These are phyloP conservation scores for Callaeas wilsoni DNA, from an alignment of 2,113 vertebrate species.

Conservation along the genomic window DNA sequence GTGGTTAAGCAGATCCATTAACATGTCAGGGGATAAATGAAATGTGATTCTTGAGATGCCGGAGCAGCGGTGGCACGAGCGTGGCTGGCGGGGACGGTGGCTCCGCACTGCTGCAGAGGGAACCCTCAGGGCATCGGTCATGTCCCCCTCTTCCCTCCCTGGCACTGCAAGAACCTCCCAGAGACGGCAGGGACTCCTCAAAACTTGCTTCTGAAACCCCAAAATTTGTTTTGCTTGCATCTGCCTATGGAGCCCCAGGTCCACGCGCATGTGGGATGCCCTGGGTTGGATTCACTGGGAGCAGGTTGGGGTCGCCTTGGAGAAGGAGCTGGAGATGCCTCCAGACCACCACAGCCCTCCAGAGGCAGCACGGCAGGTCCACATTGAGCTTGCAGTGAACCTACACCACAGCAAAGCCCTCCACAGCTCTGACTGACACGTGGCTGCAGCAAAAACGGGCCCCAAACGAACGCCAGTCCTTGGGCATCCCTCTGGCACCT, in stretches of 20 bases:
- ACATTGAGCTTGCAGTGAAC: rapidly evolving
- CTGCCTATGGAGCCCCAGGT: background rate
- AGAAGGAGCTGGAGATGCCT: background rate
- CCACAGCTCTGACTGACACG: background rate
- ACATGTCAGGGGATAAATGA: conserved; percentile 51
- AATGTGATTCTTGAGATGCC: conserved; percentile 24
- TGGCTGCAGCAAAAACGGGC: background rate
- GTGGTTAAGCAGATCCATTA: conserved; percentile 55
- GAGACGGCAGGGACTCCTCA: background rate
- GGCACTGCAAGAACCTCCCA: background rate
- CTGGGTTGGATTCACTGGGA: rapidly evolving
- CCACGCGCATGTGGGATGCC: rapidly evolving
- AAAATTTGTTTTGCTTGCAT: background rate
- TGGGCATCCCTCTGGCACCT: background rate
- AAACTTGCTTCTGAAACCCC: background rate
- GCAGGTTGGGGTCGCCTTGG: background rate
- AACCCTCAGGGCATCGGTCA: background rate
- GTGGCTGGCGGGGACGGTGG: background rate
- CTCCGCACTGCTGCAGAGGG: background rate
- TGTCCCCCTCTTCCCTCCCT: background rate
- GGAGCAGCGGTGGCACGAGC: background rate
- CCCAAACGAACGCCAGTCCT: background rate
- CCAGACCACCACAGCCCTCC: background rate
- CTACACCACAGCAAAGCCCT: background rate
- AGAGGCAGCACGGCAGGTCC: background rate